Conservation (phyloP, 2,888 invertebrate genomes). For the Heliconius cydno region DNA sequence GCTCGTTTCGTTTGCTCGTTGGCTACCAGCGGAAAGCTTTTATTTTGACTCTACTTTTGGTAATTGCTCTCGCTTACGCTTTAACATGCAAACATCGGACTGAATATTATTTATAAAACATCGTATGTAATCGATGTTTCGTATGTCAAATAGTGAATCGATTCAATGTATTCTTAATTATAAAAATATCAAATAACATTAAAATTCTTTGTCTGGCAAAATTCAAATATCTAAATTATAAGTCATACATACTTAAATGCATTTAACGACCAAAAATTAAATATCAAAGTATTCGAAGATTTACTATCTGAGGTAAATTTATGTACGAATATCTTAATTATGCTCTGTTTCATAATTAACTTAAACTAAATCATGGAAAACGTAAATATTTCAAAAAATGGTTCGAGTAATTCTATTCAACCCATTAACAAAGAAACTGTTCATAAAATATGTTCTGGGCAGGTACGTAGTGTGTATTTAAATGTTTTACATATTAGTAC, state of each 20-base stretch:
- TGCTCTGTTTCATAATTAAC: neutral
- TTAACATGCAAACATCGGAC: no score
- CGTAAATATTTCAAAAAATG: slow-evolving; percentile 29
- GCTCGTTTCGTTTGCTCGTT: no score
- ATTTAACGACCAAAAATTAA: no score
- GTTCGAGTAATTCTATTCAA: slow-evolving; percentile 77
- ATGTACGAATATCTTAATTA: no score
- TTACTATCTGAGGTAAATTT: no score
- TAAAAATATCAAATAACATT: no score
- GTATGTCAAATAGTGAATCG: neutral
- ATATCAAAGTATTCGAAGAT: no score
- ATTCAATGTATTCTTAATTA: neutral
- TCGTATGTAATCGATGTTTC: neutral
- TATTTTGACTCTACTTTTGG: no score
- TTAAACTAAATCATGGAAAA: slow-evolving; percentile 33
- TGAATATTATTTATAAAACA: neutral
- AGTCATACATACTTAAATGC: no score
- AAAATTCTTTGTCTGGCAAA: neutral
- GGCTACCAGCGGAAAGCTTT: no score
- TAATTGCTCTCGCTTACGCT: no score
- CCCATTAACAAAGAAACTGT: slow-evolving; percentile 89
- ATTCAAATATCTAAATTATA: neutral
- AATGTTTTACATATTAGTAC: neutral
- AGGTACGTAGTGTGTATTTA: slow-evolving; percentile 79
- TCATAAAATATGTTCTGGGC: slow-evolving; percentile 95